Base-by-base conservation (phyloP, 2,797 vertebrate genomes). In the Ispidina picta region DNA sequence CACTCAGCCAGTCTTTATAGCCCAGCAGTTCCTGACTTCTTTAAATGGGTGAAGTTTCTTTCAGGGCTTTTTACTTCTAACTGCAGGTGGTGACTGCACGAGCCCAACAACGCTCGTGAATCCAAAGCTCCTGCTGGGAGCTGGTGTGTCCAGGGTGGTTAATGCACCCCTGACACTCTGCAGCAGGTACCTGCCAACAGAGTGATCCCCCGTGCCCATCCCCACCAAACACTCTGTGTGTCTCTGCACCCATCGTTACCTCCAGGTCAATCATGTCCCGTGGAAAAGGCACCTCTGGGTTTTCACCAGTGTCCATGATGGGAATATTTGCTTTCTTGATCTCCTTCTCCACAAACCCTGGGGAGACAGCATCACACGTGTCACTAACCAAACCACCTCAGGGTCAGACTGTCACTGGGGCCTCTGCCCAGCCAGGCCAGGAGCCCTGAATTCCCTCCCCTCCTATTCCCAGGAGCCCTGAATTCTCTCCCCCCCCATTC, bases 261-360 rank as follows among this genome's bases (percentile, higher is more conserved):
- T 99, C 99, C 89, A 99, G 93, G 92, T 99, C 99, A 63, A 99
- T 99, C 99, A 99, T 99, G 97, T 99, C 99, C 83, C 99, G 97
- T 6, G 99, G 99, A 81, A 99, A 98, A 37, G 99, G 99, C 58
- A 99, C 99, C 97, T 99, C 99, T 1, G 99, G 99, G 96, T 99
- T 99, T 96, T 99, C 99, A 2, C 99, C 99, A 0, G 99, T 99
- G 97, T 99, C 99, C 58, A 99, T 91, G 43, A 98, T 98, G 2
- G 98, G 97, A 85, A 99, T 99, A 90, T 98, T 98, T 15, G 99
- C 99, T 94, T 99, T 99, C 95, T 98, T 99, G 87, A 99, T 99
- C 96, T 99, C 99, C 94, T 99, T 99, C 95, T 99, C 99, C 72
- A 99, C 99, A 98, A 99, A 99, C 64, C 99, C 99, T 99, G 82